Conservation (phyloP, 1,140 invertebrate species). For the Sitobion miscanthi region DNA sequence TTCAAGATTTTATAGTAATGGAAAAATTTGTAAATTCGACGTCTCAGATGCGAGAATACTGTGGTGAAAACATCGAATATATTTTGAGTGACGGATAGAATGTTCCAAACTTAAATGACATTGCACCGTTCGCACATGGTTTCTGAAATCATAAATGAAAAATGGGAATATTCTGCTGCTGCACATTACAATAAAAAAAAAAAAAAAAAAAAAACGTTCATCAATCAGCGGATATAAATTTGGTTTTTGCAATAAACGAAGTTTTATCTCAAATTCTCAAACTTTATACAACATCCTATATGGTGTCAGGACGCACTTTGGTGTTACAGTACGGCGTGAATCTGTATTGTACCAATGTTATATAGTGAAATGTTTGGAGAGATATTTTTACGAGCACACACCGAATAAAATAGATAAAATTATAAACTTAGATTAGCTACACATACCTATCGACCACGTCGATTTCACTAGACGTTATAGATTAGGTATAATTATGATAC, state of each 20-base stretch:
- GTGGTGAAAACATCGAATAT: not conserved
- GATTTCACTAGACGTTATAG: not conserved
- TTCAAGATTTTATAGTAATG: constrained; percentile 6
- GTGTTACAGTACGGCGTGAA: not conserved
- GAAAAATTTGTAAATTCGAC: constrained; percentile 9
- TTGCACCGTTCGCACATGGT: not conserved
- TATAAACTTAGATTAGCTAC: not conserved
- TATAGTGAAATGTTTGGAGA: not conserved
- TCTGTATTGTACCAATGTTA: not conserved
- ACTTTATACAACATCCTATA: not conserved
- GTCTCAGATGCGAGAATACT: not conserved
- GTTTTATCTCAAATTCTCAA: not conserved
- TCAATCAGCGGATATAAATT: not conserved
- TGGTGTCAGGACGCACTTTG: not conserved
- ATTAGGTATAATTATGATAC: not conserved
- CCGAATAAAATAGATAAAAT: not conserved
- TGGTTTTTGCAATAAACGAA: not conserved
- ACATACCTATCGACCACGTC: not conserved
- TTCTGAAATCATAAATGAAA: constrained; percentile 18
- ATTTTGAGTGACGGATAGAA: not conserved
- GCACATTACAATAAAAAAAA: not conserved
- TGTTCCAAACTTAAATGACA: not conserved
- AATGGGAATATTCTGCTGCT: not conserved
- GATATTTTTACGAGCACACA: not conserved
- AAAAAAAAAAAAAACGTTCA: not conserved